Percentiles rank a stretch among this genome's conserved stretches.
phyloP scores from a whole-genome alignment of 2,888 invertebrate species.

The Luperina testacea region DNA sequence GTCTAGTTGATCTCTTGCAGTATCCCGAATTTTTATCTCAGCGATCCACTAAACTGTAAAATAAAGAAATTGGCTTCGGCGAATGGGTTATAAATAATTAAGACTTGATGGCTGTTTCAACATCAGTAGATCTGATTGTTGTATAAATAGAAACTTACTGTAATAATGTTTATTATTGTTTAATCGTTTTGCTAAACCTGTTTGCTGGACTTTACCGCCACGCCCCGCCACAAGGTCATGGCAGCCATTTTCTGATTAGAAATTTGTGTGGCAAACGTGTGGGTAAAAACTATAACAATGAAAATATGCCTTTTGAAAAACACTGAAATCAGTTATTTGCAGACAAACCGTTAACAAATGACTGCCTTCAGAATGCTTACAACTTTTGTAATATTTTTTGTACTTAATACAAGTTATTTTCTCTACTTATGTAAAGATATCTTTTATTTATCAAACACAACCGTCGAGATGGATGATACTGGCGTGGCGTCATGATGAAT shows the following conservation, averaged over 20 bases:
- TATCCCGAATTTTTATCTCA: neutral
- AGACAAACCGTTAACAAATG: neutral
- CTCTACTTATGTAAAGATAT: neutral
- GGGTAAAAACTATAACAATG: neutral
- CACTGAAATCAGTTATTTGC: neutral
- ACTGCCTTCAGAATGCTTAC: conserved; percentile 7
- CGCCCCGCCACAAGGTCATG: neutral
- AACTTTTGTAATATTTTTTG: conserved; percentile 28
- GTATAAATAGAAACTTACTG: neutral
- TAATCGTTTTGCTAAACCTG: neutral
- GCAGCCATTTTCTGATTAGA: neutral
- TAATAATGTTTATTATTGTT: neutral
- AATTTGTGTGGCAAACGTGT: neutral
- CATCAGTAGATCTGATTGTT: conserved; percentile 9
- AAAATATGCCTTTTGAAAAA: neutral
- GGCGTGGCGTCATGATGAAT: no score
- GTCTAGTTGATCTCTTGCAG: neutral
- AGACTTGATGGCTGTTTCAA: neutral
- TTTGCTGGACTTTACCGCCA: neutral
- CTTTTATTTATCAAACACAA: conserved; percentile 34
- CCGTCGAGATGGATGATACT: no score
- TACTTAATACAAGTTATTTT: conserved; percentile 38
- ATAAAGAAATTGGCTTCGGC: neutral
- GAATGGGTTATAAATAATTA: neutral
- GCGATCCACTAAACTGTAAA: no score